These are phyloP conservation scores for Coleophora flavipennella DNA, from an alignment of 2,888 invertebrate genomes.

Conservation along the genomic window DNA sequence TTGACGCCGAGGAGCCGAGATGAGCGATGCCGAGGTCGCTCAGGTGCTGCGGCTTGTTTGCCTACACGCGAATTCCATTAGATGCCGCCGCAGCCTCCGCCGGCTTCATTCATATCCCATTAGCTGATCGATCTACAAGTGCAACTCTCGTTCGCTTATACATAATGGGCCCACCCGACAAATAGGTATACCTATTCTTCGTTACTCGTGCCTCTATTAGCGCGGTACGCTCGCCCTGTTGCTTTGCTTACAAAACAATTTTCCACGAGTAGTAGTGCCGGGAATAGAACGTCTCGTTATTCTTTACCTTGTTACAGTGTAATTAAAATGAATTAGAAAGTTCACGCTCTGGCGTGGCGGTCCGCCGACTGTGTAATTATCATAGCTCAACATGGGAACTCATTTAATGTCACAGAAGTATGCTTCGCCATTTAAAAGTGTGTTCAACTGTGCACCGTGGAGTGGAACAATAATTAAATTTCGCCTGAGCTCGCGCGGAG, in stretches of 20 bases:
- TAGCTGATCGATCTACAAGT: conserved; percentile 67
- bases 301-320: no score
- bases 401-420: conserved; percentile 55
- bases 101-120: conserved; percentile 68
- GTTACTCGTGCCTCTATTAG: background rate
- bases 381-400: conserved; percentile 50
- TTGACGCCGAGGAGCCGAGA: conserved; percentile 18
- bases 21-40: conserved; percentile 24
- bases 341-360: conserved; percentile 2
- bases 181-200: background rate
- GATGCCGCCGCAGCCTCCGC: conserved; percentile 56
- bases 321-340: conserved; percentile 5
- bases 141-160: conserved; percentile 46
- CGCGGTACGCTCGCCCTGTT: background rate
- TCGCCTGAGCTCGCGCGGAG: conserved; percentile 50
- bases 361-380: conserved; percentile 33
- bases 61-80: conserved; percentile 72
- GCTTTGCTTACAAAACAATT: no score
- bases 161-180: conserved; percentile 1
- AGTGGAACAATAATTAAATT: conserved; percentile 66
- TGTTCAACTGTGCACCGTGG: conserved; percentile 51
- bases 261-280: no score
- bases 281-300: no score
- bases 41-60: conserved; percentile 62
- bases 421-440: conserved; percentile 56